Evolutionary conservation across 2,797 vertebrate genomes (phyloP).

Genomic region (Apodemus agrarius): DNA sequence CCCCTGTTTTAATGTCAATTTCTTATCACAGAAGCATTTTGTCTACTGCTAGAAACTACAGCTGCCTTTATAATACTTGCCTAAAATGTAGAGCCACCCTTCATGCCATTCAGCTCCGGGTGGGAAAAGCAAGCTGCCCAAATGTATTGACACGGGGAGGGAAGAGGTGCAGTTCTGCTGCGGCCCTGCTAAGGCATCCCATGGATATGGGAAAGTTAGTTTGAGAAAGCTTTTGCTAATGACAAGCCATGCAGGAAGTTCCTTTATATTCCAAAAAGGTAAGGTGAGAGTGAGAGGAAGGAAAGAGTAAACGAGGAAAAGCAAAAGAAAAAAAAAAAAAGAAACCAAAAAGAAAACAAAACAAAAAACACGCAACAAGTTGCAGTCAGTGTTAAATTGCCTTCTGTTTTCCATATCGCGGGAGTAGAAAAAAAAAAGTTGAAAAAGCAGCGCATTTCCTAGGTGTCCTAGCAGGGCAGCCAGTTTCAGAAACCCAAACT

Average conservation of each 20-base stretch:
- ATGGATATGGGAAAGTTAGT: conserved; percentile 17
- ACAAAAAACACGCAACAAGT: conserved; percentile 51
- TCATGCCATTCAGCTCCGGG: not conserved
- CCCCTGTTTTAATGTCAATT: conserved; percentile 35
- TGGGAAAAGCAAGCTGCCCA: conserved; percentile 33
- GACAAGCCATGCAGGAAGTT: conserved; percentile 54
- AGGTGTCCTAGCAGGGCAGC: not conserved
- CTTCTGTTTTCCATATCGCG: conserved; percentile 33
- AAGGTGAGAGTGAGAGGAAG: not conserved
- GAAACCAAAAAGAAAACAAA: not conserved
- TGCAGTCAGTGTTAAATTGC: conserved; percentile 38
- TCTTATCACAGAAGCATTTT: conserved; percentile 14
- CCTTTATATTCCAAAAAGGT: not conserved
- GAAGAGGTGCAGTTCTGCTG: conserved; percentile 12
- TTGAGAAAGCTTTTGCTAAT: conserved; percentile 28
- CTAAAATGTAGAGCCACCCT: not conserved
- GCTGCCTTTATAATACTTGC: conserved; percentile 17
- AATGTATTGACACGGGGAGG: not conserved
- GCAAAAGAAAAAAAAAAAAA: not conserved
- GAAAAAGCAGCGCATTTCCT: not conserved
- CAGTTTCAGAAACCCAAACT: not conserved
- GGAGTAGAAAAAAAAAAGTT: conserved; percentile 58
- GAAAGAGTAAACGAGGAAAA: not conserved
- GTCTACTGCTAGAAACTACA: conserved; percentile 44
- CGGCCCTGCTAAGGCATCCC: not conserved